Evolutionary conservation across 2,888 invertebrate species (phyloP).

Genomic region (Eupithecia subfuscata): DNA sequence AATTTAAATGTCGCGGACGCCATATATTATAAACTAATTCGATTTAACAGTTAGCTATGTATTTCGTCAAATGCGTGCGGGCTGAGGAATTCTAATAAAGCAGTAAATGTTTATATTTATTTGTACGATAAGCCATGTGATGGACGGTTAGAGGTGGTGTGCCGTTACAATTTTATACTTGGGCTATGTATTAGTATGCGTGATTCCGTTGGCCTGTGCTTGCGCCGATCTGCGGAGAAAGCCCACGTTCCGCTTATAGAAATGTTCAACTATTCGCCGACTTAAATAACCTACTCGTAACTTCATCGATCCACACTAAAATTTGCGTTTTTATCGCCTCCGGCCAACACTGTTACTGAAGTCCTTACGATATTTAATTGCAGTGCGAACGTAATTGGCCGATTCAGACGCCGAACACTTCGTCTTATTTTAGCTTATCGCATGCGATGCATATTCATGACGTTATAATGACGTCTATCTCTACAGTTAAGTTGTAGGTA

Average conservation of each 20-base stretch:
- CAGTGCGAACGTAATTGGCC: slow-evolving; percentile 59
- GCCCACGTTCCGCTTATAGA: slow-evolving; percentile 71
- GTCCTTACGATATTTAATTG: slow-evolving; percentile 66
- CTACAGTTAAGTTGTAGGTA: slow-evolving; percentile 52
- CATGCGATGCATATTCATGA: slow-evolving; percentile 64
- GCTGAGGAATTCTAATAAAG: slow-evolving; percentile 72
- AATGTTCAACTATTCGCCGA: slow-evolving; percentile 62
- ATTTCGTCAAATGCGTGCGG: slow-evolving; percentile 65
- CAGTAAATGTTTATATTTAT: slow-evolving; percentile 76
- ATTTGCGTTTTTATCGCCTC: slow-evolving; percentile 61
- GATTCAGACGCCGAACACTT: slow-evolving; percentile 61
- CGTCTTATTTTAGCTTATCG: slow-evolving; percentile 64
- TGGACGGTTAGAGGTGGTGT: slow-evolving; percentile 62
- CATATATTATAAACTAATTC: slow-evolving; percentile 54
- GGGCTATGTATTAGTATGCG: slow-evolving; percentile 76
- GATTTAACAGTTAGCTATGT: slow-evolving; percentile 68
- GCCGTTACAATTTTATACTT: slow-evolving; percentile 79
- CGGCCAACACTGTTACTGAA: slow-evolving; percentile 59
- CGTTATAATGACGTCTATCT: slow-evolving; percentile 60
- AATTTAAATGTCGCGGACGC: slow-evolving; percentile 51
- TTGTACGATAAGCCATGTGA: slow-evolving; percentile 62
- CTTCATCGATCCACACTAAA: slow-evolving; percentile 68
- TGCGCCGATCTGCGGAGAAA: slow-evolving; percentile 71
- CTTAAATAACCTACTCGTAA: slow-evolving; percentile 66
- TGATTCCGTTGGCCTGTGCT: slow-evolving; percentile 66